phyloP scores from a whole-genome alignment of 2,888 invertebrate species.

The Steinernema scapterisci region DNA sequence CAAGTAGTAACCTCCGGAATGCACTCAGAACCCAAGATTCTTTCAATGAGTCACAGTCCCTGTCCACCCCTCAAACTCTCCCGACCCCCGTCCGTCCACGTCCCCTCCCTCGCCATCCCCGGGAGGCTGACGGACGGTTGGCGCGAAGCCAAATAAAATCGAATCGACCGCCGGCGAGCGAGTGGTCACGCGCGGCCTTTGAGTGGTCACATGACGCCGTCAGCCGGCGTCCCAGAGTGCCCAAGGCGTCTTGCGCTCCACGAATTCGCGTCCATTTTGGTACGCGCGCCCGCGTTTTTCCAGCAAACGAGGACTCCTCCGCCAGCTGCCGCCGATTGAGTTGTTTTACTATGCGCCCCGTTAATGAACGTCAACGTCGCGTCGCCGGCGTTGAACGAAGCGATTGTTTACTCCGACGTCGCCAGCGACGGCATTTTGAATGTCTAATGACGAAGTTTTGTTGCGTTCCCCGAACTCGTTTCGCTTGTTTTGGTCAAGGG shows the following conservation, averaged over 20 bases:
- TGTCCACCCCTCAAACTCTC: too few species aligned
- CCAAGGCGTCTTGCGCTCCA: not conserved
- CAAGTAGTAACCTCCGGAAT: too few species aligned
- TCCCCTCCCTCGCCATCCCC: too few species aligned
- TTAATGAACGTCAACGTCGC: conserved; percentile 20
- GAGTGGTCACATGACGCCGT: conserved; percentile 24
- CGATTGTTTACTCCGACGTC: conserved; percentile 1
- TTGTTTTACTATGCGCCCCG: conserved; percentile 4
- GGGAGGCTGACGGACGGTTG: not conserved
- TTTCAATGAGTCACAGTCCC: too few species aligned
- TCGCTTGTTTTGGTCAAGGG: not conserved
- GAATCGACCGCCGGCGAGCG: not conserved
- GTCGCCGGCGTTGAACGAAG: not conserved
- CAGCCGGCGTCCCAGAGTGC: not conserved
- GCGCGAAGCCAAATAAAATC: conserved; percentile 26
- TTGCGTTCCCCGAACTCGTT: not conserved
- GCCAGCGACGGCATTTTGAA: not conserved
- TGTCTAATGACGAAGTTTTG: not conserved
- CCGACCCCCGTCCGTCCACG: too few species aligned
- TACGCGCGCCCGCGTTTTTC: not conserved
- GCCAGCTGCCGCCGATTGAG: conserved; percentile 6
- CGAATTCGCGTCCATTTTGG: not conserved
- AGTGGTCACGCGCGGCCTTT: conserved; percentile 28
- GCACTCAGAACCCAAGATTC: too few species aligned
- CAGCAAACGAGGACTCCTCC: conserved; percentile 23